Conservation (phyloP, 2,888 invertebrate genomes). For the Erebia ligea region DNA sequence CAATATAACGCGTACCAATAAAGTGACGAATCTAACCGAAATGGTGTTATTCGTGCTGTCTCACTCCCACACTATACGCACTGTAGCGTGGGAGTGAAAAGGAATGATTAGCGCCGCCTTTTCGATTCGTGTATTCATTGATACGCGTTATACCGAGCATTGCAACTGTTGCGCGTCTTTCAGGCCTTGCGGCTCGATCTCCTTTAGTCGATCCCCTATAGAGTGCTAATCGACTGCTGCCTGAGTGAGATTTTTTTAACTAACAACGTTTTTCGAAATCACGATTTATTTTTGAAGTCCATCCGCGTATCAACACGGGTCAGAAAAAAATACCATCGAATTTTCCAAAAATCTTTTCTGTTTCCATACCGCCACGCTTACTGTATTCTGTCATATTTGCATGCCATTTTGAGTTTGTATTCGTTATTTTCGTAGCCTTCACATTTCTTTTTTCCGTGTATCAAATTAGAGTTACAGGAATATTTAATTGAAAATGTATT, state of each 20-base stretch:
- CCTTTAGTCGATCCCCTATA: conserved; percentile 53
- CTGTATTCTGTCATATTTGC: conserved; percentile 70
- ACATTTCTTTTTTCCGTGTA: conserved; percentile 28
- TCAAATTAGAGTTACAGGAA: conserved; percentile 24
- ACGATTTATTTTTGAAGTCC: conserved; percentile 83
- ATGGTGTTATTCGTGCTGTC: no score
- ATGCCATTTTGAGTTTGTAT: conserved; percentile 74
- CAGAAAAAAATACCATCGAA: conserved; percentile 42
- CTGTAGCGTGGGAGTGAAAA: no score
- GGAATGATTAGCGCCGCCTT: no score
- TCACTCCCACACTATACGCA: no score
- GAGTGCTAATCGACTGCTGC: conserved; percentile 82
- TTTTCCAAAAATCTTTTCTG: conserved; percentile 53
- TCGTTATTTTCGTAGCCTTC: conserved; percentile 63
- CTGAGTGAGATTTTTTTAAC: conserved; percentile 79
- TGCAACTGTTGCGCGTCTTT: not conserved
- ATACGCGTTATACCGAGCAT: not conserved
- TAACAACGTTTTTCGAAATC: conserved; percentile 62
- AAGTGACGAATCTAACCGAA: no score
- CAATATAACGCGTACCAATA: no score
- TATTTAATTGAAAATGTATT: conserved; percentile 49
- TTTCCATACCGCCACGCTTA: conserved; percentile 73
- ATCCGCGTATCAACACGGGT: conserved; percentile 46
- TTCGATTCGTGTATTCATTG: no score
- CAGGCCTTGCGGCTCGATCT: not conserved